A percentile compares a stretch with the other conserved stretches of the same genome.
These are phyloP conservation scores for Tringa solitaria DNA, from an alignment of 2,113 vertebrate species.

Conservation along the genomic window DNA sequence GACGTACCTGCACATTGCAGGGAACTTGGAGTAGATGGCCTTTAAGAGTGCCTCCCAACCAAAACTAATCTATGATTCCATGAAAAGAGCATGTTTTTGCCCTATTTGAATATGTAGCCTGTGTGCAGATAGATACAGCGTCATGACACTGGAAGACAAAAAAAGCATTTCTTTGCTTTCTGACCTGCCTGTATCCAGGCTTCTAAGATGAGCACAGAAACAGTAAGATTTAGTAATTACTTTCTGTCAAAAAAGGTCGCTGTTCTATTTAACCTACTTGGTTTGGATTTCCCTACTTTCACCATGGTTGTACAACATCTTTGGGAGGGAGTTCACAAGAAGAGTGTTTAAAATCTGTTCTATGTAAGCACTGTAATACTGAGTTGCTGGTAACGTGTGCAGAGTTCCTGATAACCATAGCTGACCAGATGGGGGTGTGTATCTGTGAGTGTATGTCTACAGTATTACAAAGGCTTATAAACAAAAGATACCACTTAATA, in stretches of 20 bases:
- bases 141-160: neutral
- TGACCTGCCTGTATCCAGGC: neutral
- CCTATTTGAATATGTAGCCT: neutral
- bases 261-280: neutral
- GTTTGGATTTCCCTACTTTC: neutral
- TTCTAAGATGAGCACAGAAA: neutral
- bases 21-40: neutral
- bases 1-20: neutral
- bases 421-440: neutral
- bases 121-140: neutral
- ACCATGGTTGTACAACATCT: neutral
- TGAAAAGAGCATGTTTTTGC: neutral
- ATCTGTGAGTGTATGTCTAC: too few species aligned
- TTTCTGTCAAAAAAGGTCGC: neutral
- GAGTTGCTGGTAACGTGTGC: neutral
- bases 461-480: neutral
- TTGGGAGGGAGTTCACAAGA: neutral
- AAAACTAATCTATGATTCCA: neutral
- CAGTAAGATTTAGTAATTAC: neutral
- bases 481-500: neutral
- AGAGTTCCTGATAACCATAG: neutral
- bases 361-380: accelerated
- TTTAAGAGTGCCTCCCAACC: neutral
- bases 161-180: neutral
- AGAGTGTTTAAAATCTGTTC: neutral